Base-by-base conservation (phyloP, 2,797 vertebrate genomes). In the Chaetophractus vellerosus region DNA sequence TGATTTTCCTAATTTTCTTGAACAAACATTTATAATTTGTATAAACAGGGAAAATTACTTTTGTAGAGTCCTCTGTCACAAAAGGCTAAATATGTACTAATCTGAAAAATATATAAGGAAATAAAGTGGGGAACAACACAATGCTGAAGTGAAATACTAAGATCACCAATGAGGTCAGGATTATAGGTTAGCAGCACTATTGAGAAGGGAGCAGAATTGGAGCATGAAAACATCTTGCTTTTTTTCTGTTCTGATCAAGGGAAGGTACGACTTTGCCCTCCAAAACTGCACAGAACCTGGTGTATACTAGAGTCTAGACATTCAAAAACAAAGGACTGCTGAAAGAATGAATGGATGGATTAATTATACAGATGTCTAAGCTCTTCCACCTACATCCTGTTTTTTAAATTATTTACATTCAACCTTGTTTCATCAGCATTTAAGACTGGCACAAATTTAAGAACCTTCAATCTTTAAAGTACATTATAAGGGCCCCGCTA, bases 391-490 rank as follows among this genome's bases (percentile, higher is more conserved):
- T 83, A 57, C 7, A 61, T 15, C 45, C 90, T 45, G 59, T 41
- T 80, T 82, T 84, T 36, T 12, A 1, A 88, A 86, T 69, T 76
- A 79, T 59, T 90, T 92, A 80, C 26, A 86, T 8, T 78, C 36
- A 91, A 59, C 23, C 23, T 80, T 66, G 63, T 88, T 64, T 38
- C 63, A 57, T 26, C 24, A 86, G 36, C 33, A 96, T 86, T 93
- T 88, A 78, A 90, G 38, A 11, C 21, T 66, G 52, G 41, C 24
- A 24, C 11, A 85, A 93, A 88, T 33, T 11, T 59, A 93, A 33
- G 26, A 69, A 76, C 57, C 36, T 72, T 93, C 61, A 74, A 66
- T 83, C 45, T 83, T 92, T 87, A 83, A 80, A 93, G 59, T 31
- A 74, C 12, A 15, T 50, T 91, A 12, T 52, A 64, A 91, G 14